Base-by-base conservation (phyloP, 2,113 vertebrate species). In the Scatophagus argus region DNA sequence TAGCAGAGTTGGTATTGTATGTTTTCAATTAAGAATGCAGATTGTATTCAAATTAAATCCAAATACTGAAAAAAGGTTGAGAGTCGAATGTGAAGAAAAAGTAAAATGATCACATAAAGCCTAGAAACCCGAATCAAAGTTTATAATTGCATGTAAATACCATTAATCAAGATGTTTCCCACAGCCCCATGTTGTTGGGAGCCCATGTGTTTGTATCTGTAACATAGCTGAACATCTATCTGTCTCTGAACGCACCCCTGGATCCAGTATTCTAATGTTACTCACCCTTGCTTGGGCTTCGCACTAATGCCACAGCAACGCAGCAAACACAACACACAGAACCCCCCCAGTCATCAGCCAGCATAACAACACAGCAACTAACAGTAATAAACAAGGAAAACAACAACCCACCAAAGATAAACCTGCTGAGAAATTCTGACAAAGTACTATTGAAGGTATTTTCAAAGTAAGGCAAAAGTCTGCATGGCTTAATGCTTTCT, bases 211-310 rank as follows among this genome's bases (percentile, higher is more conserved):
- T 86, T 74, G 83, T 86, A 87, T 87, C 80, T 82, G 85, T 65
- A 61, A 82, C 77, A 19, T 77, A 56, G 43, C 34, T 34, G 68
- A 89, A 89, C 80, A 83, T 72, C 73, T 29, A 8, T 85, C 73
- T 75, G 81, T 91, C 88, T 82, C 84, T 89, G 90, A 92, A 90
- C 89, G 70, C 79, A 74, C 41, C 89, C 92, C 82, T 39, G 87
- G 81, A 82, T 85, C 83, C 81, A 84, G 84, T 64, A 87, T 65
- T 82, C 92, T 91, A 89, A 67, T 79, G 74, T 91, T 93, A 93
- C 92, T 93, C 89, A 93, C 92, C 91, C 91, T 23, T 93, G 91
- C 88, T 93, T 93, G 70, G 92, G 89, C 92, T 93, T 93, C 89
- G 88, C 82, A 88, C 92, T 93, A 92, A 88, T 17, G 87, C 89